These are phyloP conservation scores for Danaus melanippus DNA, from an alignment of 1,140 invertebrate genomes.

Conservation along the genomic window DNA sequence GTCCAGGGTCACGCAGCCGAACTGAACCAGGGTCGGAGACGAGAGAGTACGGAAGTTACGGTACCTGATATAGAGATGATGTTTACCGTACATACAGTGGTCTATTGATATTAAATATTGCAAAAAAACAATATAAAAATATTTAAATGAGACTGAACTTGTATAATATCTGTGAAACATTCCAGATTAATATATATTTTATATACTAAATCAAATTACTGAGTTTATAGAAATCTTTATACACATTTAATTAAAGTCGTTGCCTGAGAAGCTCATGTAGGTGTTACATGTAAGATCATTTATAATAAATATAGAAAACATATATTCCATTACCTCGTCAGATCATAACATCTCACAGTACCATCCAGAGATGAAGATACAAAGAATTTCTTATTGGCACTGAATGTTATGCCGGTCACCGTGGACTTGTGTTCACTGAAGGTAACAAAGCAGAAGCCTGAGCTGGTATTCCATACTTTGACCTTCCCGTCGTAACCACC, in stretches of 20 bases:
- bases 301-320: too few species aligned
- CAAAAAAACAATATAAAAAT: too few species aligned
- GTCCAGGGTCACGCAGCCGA: conserved; percentile 93
- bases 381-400: conserved; percentile 92
- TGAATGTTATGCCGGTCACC: conserved; percentile 88
- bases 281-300: too few species aligned
- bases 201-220: too few species aligned
- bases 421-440: conserved; percentile 91
- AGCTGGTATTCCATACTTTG: conserved; percentile 94
- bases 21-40: conserved; percentile 91
- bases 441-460: conserved; percentile 95
- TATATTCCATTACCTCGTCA: conserved; percentile 76
- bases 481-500: conserved; percentile 97
- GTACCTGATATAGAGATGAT: conserved; percentile 75
- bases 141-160: too few species aligned
- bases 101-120: too few species aligned
- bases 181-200: too few species aligned
- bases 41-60: conserved; percentile 97
- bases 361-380: conserved; percentile 94
- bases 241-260: too few species aligned
- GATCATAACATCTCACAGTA: conserved; percentile 95
- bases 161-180: too few species aligned
- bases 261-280: too few species aligned
- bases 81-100: neutral
- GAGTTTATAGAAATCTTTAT: too few species aligned